A percentile compares a stretch with the other conserved stretches of the same genome.
Conservation (phyloP, 2,888 invertebrate species). For the Standfussiana lucernea region DNA sequence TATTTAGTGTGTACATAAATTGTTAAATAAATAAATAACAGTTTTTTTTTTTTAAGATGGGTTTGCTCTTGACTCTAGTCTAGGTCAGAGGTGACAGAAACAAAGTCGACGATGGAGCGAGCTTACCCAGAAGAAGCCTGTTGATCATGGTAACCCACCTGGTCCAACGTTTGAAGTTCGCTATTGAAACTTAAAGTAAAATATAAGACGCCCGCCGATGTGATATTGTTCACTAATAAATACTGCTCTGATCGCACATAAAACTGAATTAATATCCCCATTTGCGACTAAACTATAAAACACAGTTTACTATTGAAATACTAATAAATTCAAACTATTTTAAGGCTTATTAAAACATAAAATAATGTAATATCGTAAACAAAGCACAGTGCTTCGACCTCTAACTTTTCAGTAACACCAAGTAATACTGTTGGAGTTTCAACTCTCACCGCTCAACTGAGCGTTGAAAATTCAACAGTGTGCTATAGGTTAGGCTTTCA, state of each 20-base stretch:
- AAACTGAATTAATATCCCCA: neutral
- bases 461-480: neutral
- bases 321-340: neutral
- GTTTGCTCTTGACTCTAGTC: too few relatives aligned
- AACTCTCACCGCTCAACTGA: neutral
- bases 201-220: neutral
- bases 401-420: neutral
- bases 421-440: neutral
- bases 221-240: neutral
- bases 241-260: neutral
- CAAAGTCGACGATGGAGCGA: too few relatives aligned
- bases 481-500: neutral
- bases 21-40: too few relatives aligned
- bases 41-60: too few relatives aligned
- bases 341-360: neutral
- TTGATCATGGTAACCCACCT: too few relatives aligned
- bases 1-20: too few relatives aligned
- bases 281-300: neutral
- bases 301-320: neutral
- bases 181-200: neutral
- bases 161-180: too few relatives aligned
- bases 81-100: too few relatives aligned
- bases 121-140: too few relatives aligned
- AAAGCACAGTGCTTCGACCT: conserved; percentile 11
- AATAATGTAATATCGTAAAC: conserved; percentile 9